Conservation (phyloP, 1,140 invertebrate genomes). For the Dreissena polymorpha region DNA sequence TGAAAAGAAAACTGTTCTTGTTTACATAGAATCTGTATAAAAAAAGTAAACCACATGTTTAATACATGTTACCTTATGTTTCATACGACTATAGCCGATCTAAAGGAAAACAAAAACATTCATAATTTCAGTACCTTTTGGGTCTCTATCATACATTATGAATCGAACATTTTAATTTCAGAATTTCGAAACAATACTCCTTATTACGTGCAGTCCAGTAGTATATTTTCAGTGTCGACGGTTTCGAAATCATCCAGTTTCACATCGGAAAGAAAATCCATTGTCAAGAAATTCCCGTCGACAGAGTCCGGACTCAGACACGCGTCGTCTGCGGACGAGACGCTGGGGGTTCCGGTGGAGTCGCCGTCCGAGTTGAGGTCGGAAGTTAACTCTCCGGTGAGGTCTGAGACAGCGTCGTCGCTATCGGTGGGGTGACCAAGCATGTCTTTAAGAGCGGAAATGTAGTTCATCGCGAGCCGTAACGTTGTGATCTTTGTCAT, state of each 20-base stretch:
- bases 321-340: conserved; percentile 40
- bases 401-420: conserved; percentile 26
- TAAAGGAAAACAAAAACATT: not conserved
- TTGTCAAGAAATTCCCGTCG: conserved; percentile 49
- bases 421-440: conserved; percentile 67
- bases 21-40: not conserved
- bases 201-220: conserved; percentile 49
- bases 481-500: conserved; percentile 94
- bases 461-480: conserved; percentile 93
- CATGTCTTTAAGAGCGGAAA: conserved; percentile 83
- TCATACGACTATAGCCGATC: not conserved
- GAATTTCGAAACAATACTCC: not conserved
- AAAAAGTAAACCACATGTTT: not conserved
- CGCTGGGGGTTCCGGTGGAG: conserved; percentile 36
- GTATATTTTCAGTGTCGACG: conserved; percentile 44
- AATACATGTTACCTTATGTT: not conserved
- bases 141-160: not conserved
- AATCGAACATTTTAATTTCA: not conserved
- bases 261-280: conserved; percentile 51
- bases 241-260: conserved; percentile 50
- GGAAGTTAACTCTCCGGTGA: conserved; percentile 30
- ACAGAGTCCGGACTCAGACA: conserved; percentile 54
- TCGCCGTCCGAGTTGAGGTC: conserved; percentile 48
- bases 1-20: not conserved
- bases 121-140: not conserved